Conservation (phyloP, 2,797 vertebrate genomes). For the Gallirallus australis region DNA sequence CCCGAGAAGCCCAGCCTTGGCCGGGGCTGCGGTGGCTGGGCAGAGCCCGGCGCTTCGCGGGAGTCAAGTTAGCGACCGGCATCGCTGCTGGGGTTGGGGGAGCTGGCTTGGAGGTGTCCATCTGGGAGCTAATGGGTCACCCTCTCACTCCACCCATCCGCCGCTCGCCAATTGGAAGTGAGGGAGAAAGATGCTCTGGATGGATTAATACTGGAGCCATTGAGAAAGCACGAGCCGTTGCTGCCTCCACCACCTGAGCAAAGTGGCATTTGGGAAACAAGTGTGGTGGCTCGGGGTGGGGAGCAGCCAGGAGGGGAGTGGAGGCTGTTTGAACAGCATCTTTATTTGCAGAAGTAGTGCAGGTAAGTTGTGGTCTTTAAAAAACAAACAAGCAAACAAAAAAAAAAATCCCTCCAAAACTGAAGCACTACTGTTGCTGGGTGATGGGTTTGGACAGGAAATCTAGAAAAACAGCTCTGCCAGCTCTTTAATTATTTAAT, state of each 20-base stretch:
- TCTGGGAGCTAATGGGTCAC: conserved; percentile 56
- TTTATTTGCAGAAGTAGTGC: not conserved
- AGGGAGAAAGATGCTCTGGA: conserved; percentile 63
- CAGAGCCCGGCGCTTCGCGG: not conserved
- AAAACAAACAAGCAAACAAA: too few relatives aligned
- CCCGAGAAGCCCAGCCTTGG: not conserved
- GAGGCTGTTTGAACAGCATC: not conserved
- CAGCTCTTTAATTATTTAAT: conserved; percentile 63
- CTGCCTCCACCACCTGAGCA: conserved; percentile 49
- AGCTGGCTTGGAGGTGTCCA: not conserved
- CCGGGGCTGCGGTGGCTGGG: not conserved
- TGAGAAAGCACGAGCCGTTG: conserved; percentile 2
- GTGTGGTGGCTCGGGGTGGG: not conserved
- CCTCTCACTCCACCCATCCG: conserved; percentile 60
- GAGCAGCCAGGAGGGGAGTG: not conserved
- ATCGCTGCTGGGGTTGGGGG: not conserved
- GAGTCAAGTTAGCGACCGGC: not conserved
- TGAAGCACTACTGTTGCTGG: not conserved
- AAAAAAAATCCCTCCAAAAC: not conserved
- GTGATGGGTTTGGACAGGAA: not conserved
- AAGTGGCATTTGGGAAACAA: conserved; percentile 1
- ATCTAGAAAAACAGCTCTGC: not conserved
- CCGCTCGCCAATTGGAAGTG: conserved; percentile 72
- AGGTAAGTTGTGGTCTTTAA: conserved; percentile 60
- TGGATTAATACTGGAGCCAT: conserved; percentile 54